Conservation (phyloP, 2,113 vertebrate species). For the Dromas ardeola region DNA sequence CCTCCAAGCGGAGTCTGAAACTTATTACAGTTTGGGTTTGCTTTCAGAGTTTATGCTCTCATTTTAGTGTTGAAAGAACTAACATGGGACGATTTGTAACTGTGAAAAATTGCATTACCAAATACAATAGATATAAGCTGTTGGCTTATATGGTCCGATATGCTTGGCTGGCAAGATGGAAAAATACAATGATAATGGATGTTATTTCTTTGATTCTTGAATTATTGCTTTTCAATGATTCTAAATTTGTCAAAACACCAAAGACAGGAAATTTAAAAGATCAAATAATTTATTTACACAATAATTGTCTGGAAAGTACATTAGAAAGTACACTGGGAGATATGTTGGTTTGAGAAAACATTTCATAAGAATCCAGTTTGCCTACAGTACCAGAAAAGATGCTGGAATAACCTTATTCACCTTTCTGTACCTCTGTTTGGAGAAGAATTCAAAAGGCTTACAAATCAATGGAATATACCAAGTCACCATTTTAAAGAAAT, state of each 20-base stretch:
- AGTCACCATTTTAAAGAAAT: neutral
- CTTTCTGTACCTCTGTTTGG: neutral
- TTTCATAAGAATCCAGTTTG: neutral
- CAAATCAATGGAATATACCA: neutral
- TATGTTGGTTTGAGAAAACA: neutral
- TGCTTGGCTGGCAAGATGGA: neutral
- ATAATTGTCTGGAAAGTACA: neutral
- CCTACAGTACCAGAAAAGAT: neutral
- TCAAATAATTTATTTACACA: neutral
- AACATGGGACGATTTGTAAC: neutral
- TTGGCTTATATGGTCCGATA: neutral
- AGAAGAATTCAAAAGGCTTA: neutral
- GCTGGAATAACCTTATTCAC: neutral
- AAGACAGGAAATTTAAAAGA: neutral
- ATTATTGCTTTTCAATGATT: neutral
- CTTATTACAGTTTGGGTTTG: neutral
- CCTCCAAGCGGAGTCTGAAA: neutral
- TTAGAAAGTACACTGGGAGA: neutral
- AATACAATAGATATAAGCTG: neutral
- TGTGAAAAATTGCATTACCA: constrained; percentile 1
- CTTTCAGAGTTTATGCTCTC: neutral
- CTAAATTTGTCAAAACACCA: neutral
- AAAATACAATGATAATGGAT: neutral
- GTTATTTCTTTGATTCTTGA: neutral
- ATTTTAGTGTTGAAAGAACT: neutral